These are phyloP conservation scores for Magallana angulata DNA, from an alignment of 1,140 invertebrate genomes.

Conservation along the genomic window DNA sequence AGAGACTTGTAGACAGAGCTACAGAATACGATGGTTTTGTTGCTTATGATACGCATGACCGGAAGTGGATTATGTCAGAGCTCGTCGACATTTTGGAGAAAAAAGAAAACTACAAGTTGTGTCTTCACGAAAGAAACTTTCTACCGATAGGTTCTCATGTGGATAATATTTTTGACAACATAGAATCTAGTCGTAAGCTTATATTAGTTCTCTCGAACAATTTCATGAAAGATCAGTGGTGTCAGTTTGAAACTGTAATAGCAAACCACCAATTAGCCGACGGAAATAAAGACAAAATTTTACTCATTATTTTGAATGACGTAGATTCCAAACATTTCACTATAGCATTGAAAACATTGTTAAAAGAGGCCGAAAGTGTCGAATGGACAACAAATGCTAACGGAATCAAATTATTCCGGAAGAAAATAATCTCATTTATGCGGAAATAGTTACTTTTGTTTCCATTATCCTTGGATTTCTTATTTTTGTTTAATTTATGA, in stretches of 20 bases:
- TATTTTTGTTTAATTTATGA: too few relatives aligned
- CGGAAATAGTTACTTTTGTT: background rate
- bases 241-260: constrained; percentile 84
- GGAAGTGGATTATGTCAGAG: constrained; percentile 46
- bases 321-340: constrained; percentile 82
- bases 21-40: constrained; percentile 53
- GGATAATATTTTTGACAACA: constrained; percentile 82
- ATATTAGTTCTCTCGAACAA: constrained; percentile 83
- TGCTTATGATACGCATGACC: constrained; percentile 47
- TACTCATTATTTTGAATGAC: constrained; percentile 91
- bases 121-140: constrained; percentile 93
- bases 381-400: constrained; percentile 86
- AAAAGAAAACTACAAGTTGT: constrained; percentile 86
- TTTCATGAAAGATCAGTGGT: constrained; percentile 85
- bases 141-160: constrained; percentile 86
- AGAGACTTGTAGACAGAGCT: background rate
- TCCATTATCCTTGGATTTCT: too few relatives aligned
- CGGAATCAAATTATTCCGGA: constrained; percentile 94
- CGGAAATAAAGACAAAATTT: constrained; percentile 88
- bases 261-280: constrained; percentile 93
- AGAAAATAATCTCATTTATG: constrained; percentile 85
- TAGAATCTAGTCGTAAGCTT: constrained; percentile 83
- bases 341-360: constrained; percentile 82
- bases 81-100: constrained; percentile 48
- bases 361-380: constrained; percentile 84